Base-by-base conservation (phyloP, 2,888 invertebrate genomes). In the Leptodirus hochenwartii region DNA sequence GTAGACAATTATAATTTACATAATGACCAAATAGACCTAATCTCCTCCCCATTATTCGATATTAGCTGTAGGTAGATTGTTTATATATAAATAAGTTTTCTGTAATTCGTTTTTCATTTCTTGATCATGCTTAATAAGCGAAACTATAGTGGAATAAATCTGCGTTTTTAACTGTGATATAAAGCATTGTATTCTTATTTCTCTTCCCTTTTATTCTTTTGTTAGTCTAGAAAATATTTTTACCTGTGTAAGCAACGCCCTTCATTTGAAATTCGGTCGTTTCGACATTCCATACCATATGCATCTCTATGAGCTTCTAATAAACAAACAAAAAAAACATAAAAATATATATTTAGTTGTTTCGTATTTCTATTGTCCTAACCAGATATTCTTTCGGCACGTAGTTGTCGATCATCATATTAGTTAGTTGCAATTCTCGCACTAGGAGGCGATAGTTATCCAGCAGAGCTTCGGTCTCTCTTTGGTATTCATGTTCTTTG, bases 231-330 rank as follows among this genome's bases (percentile, higher is more conserved):
- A n/a, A n/a, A n/a, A 96, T 95, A 51, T 98, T 98, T 59, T 98
- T 98, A 0, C 96, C 96, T 5, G 95, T 91, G 56, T 98, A 98
- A 0, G 96, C 96, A 5, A 98, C 91, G 54, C 95, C 95, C 52
- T 81, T 80, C 25, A 98, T 67, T 53, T 96, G 93, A 85, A 95
- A 98, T 56, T 98, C 96, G 17, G 95, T 95, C 17, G 93, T 84
- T 47, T 96, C 95, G 54, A 93, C 93, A 59, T 93, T 96, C 91
- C 95, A 98, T 47, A 84, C 78, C 24, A 91, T 80, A 49, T 91
- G 84, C 44, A 78, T 68, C 47, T 90, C 87, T 37, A 95, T 82
- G 57, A 85, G 67, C 27, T 77, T 77, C 78, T 84, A 50, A 2
- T 12, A 47, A 47, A 37, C 38, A 38, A 37, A 10, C 14, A 33